phyloP scores from a whole-genome alignment of 2,888 invertebrate species.

The Amorpha juglandis region DNA sequence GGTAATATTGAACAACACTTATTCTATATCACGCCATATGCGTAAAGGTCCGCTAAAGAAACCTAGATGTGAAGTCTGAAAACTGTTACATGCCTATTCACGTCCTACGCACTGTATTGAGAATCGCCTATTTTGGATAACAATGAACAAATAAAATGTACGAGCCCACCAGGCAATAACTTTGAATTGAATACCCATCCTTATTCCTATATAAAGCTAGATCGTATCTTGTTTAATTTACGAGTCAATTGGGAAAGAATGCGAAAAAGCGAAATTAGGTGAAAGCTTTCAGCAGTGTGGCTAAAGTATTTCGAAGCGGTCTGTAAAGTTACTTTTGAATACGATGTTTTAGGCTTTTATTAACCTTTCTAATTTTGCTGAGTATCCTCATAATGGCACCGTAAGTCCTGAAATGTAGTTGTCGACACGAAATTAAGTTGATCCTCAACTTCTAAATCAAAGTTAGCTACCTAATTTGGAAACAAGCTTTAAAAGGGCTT shows the following conservation, averaged over 20 bases:
- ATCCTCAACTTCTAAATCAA: conserved; percentile 40
- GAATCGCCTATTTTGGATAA: conserved; percentile 21
- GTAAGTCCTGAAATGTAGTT: conserved; percentile 30
- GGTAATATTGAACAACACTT: neutral
- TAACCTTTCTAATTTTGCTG: conserved; percentile 38
- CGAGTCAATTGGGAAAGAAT: conserved; percentile 22
- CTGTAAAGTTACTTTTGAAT: conserved; percentile 42
- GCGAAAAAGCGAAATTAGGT: conserved; percentile 21
- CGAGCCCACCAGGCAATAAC: conserved; percentile 14
- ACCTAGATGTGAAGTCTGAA: conserved; percentile 4
- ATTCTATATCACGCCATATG: neutral
- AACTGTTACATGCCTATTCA: conserved; percentile 10
- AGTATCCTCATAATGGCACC: conserved; percentile 34
- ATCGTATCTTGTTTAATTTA: conserved; percentile 27
- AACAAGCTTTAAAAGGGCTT: conserved; percentile 36
- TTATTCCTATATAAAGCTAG: conserved; percentile 23
- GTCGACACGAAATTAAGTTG: conserved; percentile 37
- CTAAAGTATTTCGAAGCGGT: conserved; percentile 33
- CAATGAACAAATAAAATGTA: conserved; percentile 18
- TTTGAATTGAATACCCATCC: conserved; percentile 23
- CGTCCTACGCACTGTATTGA: conserved; percentile 15
- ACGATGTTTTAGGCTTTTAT: conserved; percentile 45
- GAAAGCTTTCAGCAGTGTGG: conserved; percentile 18
- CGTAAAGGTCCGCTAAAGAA: neutral
- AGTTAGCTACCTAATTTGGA: conserved; percentile 33